Evolutionary conservation across 2,113 vertebrate genomes (phyloP), one percentile per base, ranked within the genome.

Genomic region (Condylura cristata): DNA sequence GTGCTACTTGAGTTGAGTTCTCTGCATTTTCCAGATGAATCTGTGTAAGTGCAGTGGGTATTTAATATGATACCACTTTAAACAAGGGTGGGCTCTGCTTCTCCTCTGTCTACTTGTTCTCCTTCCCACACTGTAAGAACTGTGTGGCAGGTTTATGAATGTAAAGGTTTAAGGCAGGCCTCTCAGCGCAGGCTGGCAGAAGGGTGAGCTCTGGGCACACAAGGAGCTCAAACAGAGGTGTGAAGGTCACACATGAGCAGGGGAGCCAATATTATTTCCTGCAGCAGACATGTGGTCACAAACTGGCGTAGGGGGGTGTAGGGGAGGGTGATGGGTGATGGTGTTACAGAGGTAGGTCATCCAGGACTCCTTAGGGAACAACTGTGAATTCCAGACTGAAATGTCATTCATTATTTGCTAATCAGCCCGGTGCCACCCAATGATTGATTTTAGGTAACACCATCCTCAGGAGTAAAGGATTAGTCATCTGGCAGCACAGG

Each of bases 241-340:
- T 32, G 51, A 20, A 22, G 14, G 3, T 30, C 37, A 30, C 1
- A 7, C 30, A 13, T 91, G 34, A 8, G 3, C n/a, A 34, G 46
- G 30, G 66, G 44, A 82, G 53, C 24, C 3, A 0, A 14, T 2
- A 6, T 18, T n/a, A 20, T 39, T 70, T 72, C 0, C 0, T 3
- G 65, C 65, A 65, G 63, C 79, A 79, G 48, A 71, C 13, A 39
- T 32, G 37, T 10, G 65, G 22, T 24, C 17, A 6, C 13, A 8
- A 8, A 34, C 53, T 37, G 3, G 63, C n/a, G n/a, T n/a, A n/a
- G n/a, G n/a, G n/a, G n/a, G n/a, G n/a, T n/a, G n/a, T n/a, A n/a
- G 24, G 7, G 68, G 16, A 51, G 48, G 16, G 32, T 4, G 13
- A n/a, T 14, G 5, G 10, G 14, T 30, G 44, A n/a, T 18, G 6